These are phyloP conservation scores for Tetraodon nigroviridis DNA, from an alignment of 2,113 vertebrate species.

Conservation along the genomic window DNA sequence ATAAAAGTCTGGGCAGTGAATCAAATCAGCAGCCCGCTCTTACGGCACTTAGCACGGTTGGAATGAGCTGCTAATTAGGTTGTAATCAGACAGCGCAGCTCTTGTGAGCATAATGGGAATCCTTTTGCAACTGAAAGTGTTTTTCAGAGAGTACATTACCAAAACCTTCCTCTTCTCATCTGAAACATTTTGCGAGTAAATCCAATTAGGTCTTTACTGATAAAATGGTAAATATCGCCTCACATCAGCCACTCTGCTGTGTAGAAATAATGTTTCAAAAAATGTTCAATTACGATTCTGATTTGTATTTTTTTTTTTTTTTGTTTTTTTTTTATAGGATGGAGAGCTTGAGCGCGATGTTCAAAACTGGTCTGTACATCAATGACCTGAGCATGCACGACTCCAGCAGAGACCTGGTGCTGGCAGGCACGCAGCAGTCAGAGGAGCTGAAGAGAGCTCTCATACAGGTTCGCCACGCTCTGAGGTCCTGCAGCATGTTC, in stretches of 20 bases:
- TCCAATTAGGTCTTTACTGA: slow-evolving; percentile 32
- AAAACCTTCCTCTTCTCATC: slow-evolving; percentile 57
- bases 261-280: neutral
- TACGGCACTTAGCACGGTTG: slow-evolving; percentile 68
- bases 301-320: neutral
- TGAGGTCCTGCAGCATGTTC: slow-evolving; percentile 17
- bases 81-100: slow-evolving; percentile 72
- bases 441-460: slow-evolving; percentile 76
- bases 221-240: slow-evolving; percentile 33
- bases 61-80: slow-evolving; percentile 74
- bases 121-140: slow-evolving; percentile 67
- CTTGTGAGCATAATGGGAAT: slow-evolving; percentile 70
- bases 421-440: slow-evolving; percentile 73
- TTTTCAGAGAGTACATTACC: slow-evolving; percentile 60
- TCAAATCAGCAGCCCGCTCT: slow-evolving; percentile 63
- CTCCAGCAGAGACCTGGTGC: slow-evolving; percentile 75
- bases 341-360: slow-evolving; percentile 76
- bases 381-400: slow-evolving; percentile 78
- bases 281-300: neutral
- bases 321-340: slow-evolving; percentile 52
- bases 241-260: neutral
- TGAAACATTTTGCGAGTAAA: slow-evolving; percentile 52
- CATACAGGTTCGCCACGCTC: slow-evolving; percentile 64
- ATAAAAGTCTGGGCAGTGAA: slow-evolving; percentile 66
- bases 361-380: slow-evolving; percentile 74